Evolutionary conservation across 1,140 invertebrate genomes (phyloP).

Genomic region (Ceratosolen solmsi): DNA sequence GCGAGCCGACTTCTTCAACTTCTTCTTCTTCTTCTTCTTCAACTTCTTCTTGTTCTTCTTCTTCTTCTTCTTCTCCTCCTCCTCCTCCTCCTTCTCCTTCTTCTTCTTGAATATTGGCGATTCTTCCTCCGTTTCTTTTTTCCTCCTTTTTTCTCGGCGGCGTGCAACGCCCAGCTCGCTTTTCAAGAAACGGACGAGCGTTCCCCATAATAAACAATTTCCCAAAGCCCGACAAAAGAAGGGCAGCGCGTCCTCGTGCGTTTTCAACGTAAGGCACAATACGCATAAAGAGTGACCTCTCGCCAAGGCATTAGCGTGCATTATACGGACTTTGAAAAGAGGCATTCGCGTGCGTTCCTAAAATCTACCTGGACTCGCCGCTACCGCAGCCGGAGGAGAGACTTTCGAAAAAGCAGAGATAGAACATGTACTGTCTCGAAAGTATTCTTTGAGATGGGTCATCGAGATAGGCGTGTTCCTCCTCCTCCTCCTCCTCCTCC

Average conservation of each 20-base stretch:
- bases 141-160: not conserved
- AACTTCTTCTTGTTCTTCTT: no score
- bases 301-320: slow-evolving; percentile 10
- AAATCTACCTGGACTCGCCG: slow-evolving; percentile 21
- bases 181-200: not conserved
- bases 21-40: no score
- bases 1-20: not conserved
- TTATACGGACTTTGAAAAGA: slow-evolving; percentile 2
- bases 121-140: not conserved
- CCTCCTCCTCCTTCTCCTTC: no score
- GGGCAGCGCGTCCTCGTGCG: not conserved
- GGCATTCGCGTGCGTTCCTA: slow-evolving; percentile 10
- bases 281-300: slow-evolving; percentile 18
- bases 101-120: not conserved
- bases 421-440: slow-evolving; percentile 22
- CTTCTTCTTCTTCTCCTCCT: no score
- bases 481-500: not conserved
- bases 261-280: not conserved
- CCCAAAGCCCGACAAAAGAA: slow-evolving; percentile 16
- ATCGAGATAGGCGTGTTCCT: not conserved
- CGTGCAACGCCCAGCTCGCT: not conserved
- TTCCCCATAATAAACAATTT: not conserved
- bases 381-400: not conserved
- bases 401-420: slow-evolving; percentile 15
- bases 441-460: slow-evolving; percentile 29